Evolutionary conservation across 2,797 vertebrate species (phyloP).

Genomic region (Megalops cyprinoides): DNA sequence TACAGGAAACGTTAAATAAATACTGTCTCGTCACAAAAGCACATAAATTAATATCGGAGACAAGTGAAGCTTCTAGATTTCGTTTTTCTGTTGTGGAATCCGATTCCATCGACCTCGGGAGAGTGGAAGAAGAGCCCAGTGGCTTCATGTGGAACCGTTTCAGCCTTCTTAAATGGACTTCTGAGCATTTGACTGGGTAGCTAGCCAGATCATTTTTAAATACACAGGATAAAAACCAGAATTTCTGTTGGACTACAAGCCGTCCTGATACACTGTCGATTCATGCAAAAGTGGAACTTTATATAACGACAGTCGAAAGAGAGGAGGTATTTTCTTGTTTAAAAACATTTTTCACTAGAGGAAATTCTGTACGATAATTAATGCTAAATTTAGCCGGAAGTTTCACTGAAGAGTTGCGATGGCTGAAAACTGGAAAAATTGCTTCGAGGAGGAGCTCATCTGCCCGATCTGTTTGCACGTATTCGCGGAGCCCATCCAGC

Average conservation of each 20-base stretch:
- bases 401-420: conserved; percentile 65
- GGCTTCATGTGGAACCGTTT: conserved; percentile 40
- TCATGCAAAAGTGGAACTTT: conserved; percentile 24
- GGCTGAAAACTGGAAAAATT: conserved; percentile 99
- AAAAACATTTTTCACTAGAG: conserved; percentile 17
- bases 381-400: conserved; percentile 36
- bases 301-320: background rate
- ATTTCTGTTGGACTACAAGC: conserved; percentile 17
- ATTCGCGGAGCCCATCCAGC: conserved; percentile 97
- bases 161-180: conserved; percentile 26
- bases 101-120: conserved; percentile 7
- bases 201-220: background rate
- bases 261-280: background rate
- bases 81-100: conserved; percentile 6
- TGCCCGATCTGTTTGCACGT: conserved; percentile 99
- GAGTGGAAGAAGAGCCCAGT: conserved; percentile 41
- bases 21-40: conserved; percentile 23
- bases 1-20: background rate
- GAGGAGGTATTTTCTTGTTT: background rate
- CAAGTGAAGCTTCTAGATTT: conserved; percentile 17
- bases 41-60: conserved; percentile 31
- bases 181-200: conserved; percentile 19
- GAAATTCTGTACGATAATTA: conserved; percentile 29
- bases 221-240: background rate
- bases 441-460: conserved; percentile 99